Evolutionary conservation across 2,113 vertebrate genomes (phyloP).

Genomic region (Oryzias celebensis): DNA sequence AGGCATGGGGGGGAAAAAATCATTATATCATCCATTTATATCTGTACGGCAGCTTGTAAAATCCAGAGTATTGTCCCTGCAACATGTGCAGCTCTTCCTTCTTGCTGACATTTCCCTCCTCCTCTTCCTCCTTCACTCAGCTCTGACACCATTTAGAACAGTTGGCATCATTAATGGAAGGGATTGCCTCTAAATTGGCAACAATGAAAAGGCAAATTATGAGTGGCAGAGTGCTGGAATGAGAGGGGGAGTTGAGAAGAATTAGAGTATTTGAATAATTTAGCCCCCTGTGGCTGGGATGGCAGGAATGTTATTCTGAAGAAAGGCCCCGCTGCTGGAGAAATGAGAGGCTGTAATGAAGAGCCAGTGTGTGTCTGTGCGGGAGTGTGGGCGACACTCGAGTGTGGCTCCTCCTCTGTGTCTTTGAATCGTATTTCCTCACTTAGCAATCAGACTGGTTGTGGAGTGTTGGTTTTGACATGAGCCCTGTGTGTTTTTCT

Average conservation of each 20-base stretch:
- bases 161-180: slow-evolving; percentile 94
- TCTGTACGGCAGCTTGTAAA: slow-evolving; percentile 74
- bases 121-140: slow-evolving; percentile 55
- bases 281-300: slow-evolving; percentile 91
- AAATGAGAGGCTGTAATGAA: slow-evolving; percentile 75
- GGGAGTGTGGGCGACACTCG: slow-evolving; percentile 15
- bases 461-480: slow-evolving; percentile 47
- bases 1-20: slow-evolving; percentile 53
- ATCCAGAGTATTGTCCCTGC: slow-evolving; percentile 58
- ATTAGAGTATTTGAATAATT: slow-evolving; percentile 99
- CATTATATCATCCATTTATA: slow-evolving; percentile 79
- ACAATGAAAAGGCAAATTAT: slow-evolving; percentile 95
- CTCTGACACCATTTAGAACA: slow-evolving; percentile 79
- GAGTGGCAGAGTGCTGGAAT: slow-evolving; percentile 80
- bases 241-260: slow-evolving; percentile 80
- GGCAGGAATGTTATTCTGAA: slow-evolving; percentile 97
- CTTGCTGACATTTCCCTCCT: slow-evolving; percentile 42
- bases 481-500: slow-evolving; percentile 44
- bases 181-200: slow-evolving; percentile 95
- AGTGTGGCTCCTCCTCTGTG: slow-evolving; percentile 35
- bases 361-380: slow-evolving; percentile 28
- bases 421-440: slow-evolving; percentile 57
- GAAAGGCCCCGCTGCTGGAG: slow-evolving; percentile 90
- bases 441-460: slow-evolving; percentile 49
- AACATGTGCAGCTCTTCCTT: slow-evolving; percentile 40